Base-by-base conservation (phyloP, 30 jellyfish, hydroid and myxozoan genomes). In the Chrysaora quinquecirrha region DNA sequence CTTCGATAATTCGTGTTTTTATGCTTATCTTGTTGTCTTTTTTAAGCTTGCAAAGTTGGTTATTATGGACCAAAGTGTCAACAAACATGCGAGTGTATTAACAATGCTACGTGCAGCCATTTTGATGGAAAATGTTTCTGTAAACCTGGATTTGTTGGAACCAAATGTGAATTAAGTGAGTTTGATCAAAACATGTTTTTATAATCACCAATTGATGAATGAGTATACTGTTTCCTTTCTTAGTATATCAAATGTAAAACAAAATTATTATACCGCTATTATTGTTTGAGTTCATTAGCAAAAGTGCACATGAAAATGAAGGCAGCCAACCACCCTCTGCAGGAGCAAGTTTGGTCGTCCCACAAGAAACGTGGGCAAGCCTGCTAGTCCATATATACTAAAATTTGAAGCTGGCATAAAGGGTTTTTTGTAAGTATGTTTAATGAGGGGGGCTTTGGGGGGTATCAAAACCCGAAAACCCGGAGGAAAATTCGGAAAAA, bases 61-160 rank as follows among this genome's bases (percentile, higher is more conserved):
- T 21, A 22, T 21, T 82, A 22, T 46, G 97, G 97, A 9, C 83
- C 77, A 23, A 27, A 76, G 9, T 89, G 97, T 79, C 49, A 27
- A 1, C 84, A 81, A 27, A 49, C 3, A 0, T 89, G 97, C 82
- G 48, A 32, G 23, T 89, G 97, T 68, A 46, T 43, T 38, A 89
- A 89, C 82, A 71, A 89, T 43, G 97, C 91, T 4, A 70, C 86
- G 1, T 89, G 97, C 29, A 82, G 83, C 30, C 75, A 89, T 27
- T 68, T 70, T 28, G 90, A 89, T 74, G 97, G 97, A 25, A 34
- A 38, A 22, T 89, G 97, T 23, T 61, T 75, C 0, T 89, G 97
- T 31, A 29, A 24, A 50, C 80, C 90, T 9, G 97, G 97, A 1
- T 89, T 28, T 75, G 47, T 25, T 62, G 97, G 97, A 0, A 64